phyloP scores from a whole-genome alignment of 2,113 vertebrate genomes.

The Scophthalmus maximus region DNA sequence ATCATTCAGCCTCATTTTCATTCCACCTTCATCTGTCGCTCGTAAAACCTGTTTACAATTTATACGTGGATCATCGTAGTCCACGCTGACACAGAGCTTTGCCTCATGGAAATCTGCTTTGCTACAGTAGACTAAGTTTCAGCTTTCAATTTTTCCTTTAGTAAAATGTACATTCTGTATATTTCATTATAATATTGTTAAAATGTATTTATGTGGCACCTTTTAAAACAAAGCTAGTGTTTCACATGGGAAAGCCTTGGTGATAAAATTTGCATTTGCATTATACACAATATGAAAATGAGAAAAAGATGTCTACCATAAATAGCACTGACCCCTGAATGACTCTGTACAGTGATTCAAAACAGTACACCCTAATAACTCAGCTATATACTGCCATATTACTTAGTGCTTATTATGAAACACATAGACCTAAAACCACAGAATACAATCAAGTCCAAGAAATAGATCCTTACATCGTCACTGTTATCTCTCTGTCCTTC shows the following conservation, averaged over 20 bases:
- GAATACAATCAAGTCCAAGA: neutral
- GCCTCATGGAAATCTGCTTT: constrained; percentile 1
- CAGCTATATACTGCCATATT: too few species aligned
- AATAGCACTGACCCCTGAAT: too few species aligned
- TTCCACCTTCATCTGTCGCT: neutral
- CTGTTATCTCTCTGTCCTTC: neutral
- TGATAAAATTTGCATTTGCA: too few species aligned
- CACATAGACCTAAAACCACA: neutral
- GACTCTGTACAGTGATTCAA: too few species aligned
- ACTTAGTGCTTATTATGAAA: neutral
- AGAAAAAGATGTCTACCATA: too few species aligned
- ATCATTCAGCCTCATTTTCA: constrained; percentile 2
- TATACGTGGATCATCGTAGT: neutral
- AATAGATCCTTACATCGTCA: neutral
- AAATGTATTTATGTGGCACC: too few species aligned
- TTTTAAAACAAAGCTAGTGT: too few species aligned
- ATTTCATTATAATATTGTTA: too few species aligned
- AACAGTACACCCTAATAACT: too few species aligned
- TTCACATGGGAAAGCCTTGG: too few species aligned
- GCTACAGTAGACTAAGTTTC: neutral
- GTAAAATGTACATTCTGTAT: too few species aligned
- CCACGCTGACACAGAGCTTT: neutral
- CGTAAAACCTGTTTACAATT: constrained; percentile 1
- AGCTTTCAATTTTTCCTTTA: neutral
- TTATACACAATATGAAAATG: too few species aligned